These are phyloP conservation scores for Hoplostethus mediterraneus DNA, from an alignment of 2,797 vertebrate species.

Conservation along the genomic window DNA sequence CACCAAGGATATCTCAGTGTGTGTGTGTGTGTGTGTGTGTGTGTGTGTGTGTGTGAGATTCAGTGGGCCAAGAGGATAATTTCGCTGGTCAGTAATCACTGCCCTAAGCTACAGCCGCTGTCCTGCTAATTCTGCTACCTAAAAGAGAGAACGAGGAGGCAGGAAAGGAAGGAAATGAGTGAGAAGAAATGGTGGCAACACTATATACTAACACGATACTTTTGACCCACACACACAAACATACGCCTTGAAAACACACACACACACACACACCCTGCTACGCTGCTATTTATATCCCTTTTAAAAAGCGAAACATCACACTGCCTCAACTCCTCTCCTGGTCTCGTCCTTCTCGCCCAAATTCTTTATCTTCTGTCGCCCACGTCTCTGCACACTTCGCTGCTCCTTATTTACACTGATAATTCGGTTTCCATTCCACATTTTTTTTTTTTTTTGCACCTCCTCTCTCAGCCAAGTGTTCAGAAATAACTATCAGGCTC, in stretches of 20 bases:
- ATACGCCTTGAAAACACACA: neutral
- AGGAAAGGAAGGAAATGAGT: neutral
- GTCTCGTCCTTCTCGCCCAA: no score
- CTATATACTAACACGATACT: neutral
- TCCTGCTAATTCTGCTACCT: slow-evolving; percentile 21
- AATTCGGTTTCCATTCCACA: no score
- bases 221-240: neutral
- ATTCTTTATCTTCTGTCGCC: no score
- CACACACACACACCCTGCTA: neutral
- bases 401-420: no score
- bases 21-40: slow-evolving; percentile 19
- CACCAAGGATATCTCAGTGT: slow-evolving; percentile 34
- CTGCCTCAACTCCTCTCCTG: no score
- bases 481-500: no score
- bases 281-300: no score
- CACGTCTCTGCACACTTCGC: no score
- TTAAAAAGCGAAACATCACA: no score
- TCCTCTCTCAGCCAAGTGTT: no score
- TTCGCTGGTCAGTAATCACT: slow-evolving; percentile 69
- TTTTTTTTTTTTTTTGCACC: no score
- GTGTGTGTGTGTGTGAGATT: slow-evolving; percentile 15
- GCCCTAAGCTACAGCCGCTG: slow-evolving; percentile 24
- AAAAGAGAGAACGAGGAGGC: slow-evolving; percentile 32
- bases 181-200: slow-evolving; percentile 11
- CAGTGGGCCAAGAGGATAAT: slow-evolving; percentile 49